Base-by-base conservation (phyloP, 2,113 vertebrate genomes). In the Calidris pygmaea region DNA sequence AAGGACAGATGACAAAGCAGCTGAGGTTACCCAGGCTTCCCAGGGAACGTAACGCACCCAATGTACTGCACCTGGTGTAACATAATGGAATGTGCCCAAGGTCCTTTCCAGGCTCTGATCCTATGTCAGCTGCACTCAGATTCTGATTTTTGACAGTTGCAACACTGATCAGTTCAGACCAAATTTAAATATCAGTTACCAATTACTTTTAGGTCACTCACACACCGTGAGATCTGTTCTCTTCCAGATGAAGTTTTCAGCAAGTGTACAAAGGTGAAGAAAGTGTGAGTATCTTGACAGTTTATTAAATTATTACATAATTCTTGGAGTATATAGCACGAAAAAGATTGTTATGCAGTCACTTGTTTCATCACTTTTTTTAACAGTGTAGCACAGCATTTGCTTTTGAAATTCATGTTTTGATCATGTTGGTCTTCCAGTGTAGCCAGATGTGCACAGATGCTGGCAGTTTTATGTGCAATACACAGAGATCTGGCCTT, bases 211-310 rank as follows among this genome's bases (percentile, higher is more conserved):
- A 98, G 98, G 96, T 98, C 98, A 37, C 97, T 98, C 43, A 98
- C 87, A 94, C 97, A 97, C 93, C 98, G 98, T 63, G 71, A 97
- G 82, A 98, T 98, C 66, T 87, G 52, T 83, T 97, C 75, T 72
- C 97, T 98, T 96, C 96, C 98, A 56, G 98, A 98, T 86, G 89
- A 97, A 80, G 91, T 97, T 97, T 98, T 98, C 97, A 97, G 94
- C 32, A 97, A 97, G 45, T 98, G 97, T 63, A 85, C 96, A 71
- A 95, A 97, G 18, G 96, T 98, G 32, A 96, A 98, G 91, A 98
- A 98, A 96, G 96, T 98, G 97, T 98, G 93, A 99, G 98, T 98
- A 89, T 59, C 13, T 75, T 71, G 39, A 68, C 12, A 74, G n/a
- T 50, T 72, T 50, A 66, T 67, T 55, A 41, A 56, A 65, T 29